Base-by-base conservation (phyloP, 2,797 vertebrate genomes). In the Labroides dimidiatus region DNA sequence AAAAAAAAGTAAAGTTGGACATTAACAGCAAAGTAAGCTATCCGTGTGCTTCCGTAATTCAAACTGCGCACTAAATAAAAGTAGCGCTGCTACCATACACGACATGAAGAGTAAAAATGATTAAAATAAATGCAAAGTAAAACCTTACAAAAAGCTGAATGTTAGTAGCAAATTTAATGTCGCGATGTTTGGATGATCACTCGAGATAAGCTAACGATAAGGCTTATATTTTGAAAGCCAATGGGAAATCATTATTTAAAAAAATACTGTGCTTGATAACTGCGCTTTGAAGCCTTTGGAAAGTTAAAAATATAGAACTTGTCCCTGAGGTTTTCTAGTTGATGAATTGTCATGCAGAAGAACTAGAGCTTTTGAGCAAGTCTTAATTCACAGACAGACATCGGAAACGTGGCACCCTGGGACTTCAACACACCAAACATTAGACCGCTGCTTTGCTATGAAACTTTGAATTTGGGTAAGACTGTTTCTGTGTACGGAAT, bases 101-200 rank as follows among this genome's bases (percentile, higher is more conserved):
- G 10, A 45, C 11, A 15, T 36, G 0, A 50, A 19, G 59, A 39
- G 10, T 17, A 17, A 7, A 10, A 13, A 37, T 1, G 41, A 6
- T 14, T 14, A 6, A 44, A 19, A 16, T 10, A 44, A 0, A n/a
- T 43, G 0, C 50, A 39, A 30, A 1, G 12, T 1, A 8, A 4
- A 0, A 0, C 5, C 3, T 0, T 3, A 6, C 6, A 0, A 4
- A 24, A 20, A 0, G 4, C 0, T 9, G 0, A 2, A 15, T 23
- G 4, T 13, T n/a, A 49, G 15, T 13, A 1, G 16, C 14, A 19
- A 9, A 39, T 8, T 3, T 10, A 6, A 10, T 6, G 3, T 2
- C 1, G 21, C 21, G 0, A 42, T 3, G 0, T 3, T 23, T 19
- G 11, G 11, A 47, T 14, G 19, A 47, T 4, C 10, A 30, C 4